These are phyloP conservation scores for Drosophila kurseongensis DNA, from an alignment of 1,140 invertebrate species.

Conservation along the genomic window DNA sequence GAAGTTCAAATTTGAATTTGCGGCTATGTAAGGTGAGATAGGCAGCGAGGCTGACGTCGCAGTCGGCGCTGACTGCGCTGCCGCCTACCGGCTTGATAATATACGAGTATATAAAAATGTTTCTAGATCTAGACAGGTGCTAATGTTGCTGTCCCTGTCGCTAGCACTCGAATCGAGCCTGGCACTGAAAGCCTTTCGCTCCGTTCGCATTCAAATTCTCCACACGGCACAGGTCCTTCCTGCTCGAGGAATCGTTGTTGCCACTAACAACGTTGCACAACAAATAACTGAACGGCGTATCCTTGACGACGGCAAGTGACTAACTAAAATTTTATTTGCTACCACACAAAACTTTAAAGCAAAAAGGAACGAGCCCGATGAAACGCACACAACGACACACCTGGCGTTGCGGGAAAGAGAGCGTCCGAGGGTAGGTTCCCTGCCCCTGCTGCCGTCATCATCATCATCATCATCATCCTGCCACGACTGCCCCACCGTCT, in stretches of 20 bases:
- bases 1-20: constrained; percentile 82
- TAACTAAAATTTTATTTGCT: constrained; percentile 85
- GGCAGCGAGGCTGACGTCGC: constrained; percentile 32
- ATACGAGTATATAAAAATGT: constrained; percentile 36
- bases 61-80: constrained; percentile 28
- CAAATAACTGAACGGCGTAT: constrained; percentile 78
- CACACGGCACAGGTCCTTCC: constrained; percentile 42
- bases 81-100: constrained; percentile 48
- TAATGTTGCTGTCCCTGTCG: constrained; percentile 66
- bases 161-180: constrained; percentile 24
- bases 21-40: constrained; percentile 67
- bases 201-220: constrained; percentile 45
- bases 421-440: constrained; percentile 55
- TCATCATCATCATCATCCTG: constrained; percentile 52
- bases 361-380: constrained; percentile 29
- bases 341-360: constrained; percentile 83
- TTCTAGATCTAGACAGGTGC: constrained; percentile 78
- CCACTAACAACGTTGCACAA: constrained; percentile 69
- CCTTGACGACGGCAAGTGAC: constrained; percentile 83
- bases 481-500: constrained; percentile 41
- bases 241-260: constrained; percentile 47
- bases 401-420: constrained; percentile 32
- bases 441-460: constrained; percentile 61
- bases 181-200: constrained; percentile 31
- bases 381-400: constrained; percentile 30